Conservation (phyloP, 1,140 invertebrate species). For the Ostrea denselamellosa region DNA sequence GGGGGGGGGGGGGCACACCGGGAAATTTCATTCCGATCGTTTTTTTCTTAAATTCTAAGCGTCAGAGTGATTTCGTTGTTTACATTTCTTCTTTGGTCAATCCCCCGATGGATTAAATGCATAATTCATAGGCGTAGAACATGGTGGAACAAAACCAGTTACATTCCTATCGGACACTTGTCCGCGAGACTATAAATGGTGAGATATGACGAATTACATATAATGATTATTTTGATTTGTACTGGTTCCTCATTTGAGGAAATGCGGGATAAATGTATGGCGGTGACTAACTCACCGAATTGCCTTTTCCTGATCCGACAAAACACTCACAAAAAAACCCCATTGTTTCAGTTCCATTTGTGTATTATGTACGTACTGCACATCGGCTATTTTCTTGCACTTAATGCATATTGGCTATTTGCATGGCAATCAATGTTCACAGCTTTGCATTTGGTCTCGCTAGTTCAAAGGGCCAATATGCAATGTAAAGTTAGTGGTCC, state of each 20-base stretch:
- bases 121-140: neutral
- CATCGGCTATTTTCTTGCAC: too few species aligned
- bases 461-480: too few species aligned
- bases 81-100: constrained; percentile 1
- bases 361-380: too few species aligned
- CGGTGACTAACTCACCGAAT: neutral
- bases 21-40: neutral
- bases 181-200: constrained; percentile 4
- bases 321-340: neutral
- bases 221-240: neutral
- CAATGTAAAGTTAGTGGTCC: too few species aligned
- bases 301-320: neutral
- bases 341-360: neutral
- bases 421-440: too few species aligned
- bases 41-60: neutral
- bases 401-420: too few species aligned
- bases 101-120: neutral
- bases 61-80: neutral
- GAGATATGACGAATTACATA: neutral
- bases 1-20: neutral
- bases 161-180: neutral
- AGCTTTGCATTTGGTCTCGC: too few species aligned
- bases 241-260: neutral
- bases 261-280: neutral
- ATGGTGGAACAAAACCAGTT: neutral